Evolutionary conservation across 2,797 vertebrate species (phyloP).

Genomic region (Kryptopterus vitreolus): DNA sequence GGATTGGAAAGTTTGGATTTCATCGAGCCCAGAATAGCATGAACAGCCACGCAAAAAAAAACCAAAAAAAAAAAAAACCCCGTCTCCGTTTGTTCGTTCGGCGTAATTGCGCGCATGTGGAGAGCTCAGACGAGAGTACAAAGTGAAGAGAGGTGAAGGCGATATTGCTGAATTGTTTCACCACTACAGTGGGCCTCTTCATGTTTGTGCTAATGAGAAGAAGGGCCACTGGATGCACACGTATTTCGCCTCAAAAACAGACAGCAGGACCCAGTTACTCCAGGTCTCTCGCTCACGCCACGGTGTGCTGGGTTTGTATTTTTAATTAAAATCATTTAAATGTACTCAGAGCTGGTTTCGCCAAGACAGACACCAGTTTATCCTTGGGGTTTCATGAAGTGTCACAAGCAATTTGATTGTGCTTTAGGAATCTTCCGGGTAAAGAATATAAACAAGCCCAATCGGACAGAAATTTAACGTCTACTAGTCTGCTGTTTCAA

Average conservation of each 20-base stretch:
- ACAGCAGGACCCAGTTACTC: conserved; percentile 25
- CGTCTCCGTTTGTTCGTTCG: conserved; percentile 48
- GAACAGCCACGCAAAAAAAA: conserved; percentile 25
- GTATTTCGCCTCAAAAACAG: conserved; percentile 35
- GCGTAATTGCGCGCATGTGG: conserved; percentile 48
- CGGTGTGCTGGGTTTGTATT: conserved; percentile 48
- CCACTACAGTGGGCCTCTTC: conserved; percentile 41
- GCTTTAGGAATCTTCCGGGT: conserved; percentile 37
- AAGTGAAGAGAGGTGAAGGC: conserved; percentile 35
- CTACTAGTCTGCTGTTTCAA: not conserved
- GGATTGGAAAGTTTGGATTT: conserved; percentile 45
- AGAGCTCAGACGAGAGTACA: conserved; percentile 29
- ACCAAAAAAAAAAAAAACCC: too few relatives aligned
- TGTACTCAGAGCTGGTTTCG: conserved; percentile 51
- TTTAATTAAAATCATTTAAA: conserved; percentile 60
- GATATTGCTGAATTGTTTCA: conserved; percentile 54
- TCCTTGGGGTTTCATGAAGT: conserved; percentile 47
- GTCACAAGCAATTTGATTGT: conserved; percentile 49
- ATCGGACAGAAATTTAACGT: conserved; percentile 25
- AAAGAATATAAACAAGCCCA: conserved; percentile 9
- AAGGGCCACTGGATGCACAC: conserved; percentile 41
- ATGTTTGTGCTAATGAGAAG: conserved; percentile 45
- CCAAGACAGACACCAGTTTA: conserved; percentile 54
- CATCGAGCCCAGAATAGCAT: conserved; percentile 32
- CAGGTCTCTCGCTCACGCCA: not conserved